A percentile compares a stretch with the other conserved stretches of the same genome.
Evolutionary conservation across 2,888 invertebrate species (phyloP).

Genomic region (Drosophila mettleri): DNA sequence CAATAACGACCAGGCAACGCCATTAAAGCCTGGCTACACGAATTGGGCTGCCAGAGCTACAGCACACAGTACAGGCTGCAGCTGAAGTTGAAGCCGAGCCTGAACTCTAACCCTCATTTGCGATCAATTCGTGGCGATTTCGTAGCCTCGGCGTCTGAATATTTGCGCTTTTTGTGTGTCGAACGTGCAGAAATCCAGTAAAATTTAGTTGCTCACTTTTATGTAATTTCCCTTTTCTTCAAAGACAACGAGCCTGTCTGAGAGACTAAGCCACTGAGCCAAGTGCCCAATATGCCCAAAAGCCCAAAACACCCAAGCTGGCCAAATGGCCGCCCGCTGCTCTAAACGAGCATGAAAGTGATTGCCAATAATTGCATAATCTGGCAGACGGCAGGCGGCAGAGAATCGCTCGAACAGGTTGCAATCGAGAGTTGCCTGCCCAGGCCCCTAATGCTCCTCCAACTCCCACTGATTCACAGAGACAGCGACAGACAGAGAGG

Average conservation of each 20-base stretch:
- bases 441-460: background rate
- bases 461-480: conserved; percentile 48
- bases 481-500: background rate
- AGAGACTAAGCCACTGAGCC: conserved; percentile 26
- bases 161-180: conserved; percentile 67
- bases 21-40: conserved; percentile 66
- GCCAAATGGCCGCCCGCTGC: conserved; percentile 65
- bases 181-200: conserved; percentile 74
- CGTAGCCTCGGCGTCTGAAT: conserved; percentile 63
- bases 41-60: conserved; percentile 55
- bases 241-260: conserved; percentile 44
- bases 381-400: conserved; percentile 47
- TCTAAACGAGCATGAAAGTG: conserved; percentile 78
- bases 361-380: conserved; percentile 80
- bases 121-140: conserved; percentile 80
- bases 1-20: conserved; percentile 72
- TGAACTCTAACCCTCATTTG: conserved; percentile 79
- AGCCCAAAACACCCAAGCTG: conserved; percentile 18
- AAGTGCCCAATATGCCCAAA: conserved; percentile 35
- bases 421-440: conserved; percentile 34
- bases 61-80: conserved; percentile 7
- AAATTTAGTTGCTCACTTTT: conserved; percentile 80
- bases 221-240: conserved; percentile 80
- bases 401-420: conserved; percentile 74
- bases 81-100: conserved; percentile 23